Conservation (phyloP, 1,140 invertebrate genomes). For the Temnothorax longispinosus region DNA sequence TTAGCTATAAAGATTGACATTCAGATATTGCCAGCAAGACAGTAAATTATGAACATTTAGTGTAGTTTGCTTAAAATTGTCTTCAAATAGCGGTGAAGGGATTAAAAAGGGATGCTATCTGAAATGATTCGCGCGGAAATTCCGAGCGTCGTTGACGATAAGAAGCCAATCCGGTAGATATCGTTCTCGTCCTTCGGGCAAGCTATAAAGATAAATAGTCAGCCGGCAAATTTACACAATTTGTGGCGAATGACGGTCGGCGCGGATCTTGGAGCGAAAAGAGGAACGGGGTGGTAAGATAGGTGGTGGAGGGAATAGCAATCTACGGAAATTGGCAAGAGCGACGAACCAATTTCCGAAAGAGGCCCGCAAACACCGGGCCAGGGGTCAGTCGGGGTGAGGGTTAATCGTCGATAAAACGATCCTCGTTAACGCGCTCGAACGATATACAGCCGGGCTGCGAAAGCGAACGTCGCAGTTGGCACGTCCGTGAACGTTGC, state of each 20-base stretch:
- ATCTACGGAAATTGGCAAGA: constrained; percentile 85
- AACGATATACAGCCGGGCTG: constrained; percentile 72
- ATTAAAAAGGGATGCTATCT: not conserved
- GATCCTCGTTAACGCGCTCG: constrained; percentile 84
- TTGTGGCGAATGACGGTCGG: constrained; percentile 78
- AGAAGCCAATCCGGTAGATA: constrained; percentile 52
- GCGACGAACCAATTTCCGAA: constrained; percentile 84
- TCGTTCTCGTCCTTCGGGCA: constrained; percentile 75
- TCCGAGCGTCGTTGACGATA: constrained; percentile 25
- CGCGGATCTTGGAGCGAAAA: constrained; percentile 67
- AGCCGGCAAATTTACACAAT: constrained; percentile 84
- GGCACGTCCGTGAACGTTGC: constrained; percentile 38
- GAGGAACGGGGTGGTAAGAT: constrained; percentile 65
- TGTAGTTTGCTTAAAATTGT: not conserved
- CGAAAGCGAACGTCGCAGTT: constrained; percentile 63
- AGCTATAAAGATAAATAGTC: constrained; percentile 85
- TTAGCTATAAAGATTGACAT: constrained; percentile 2
- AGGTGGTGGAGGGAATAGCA: constrained; percentile 72
- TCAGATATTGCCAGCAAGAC: not conserved
- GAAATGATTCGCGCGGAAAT: constrained; percentile 44
- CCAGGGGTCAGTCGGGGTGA: constrained; percentile 80
- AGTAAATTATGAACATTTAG: not conserved
- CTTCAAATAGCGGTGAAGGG: not conserved
- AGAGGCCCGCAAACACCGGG: constrained; percentile 80
- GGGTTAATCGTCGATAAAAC: constrained; percentile 84